phyloP scores from a whole-genome alignment of 2,888 invertebrate species.

The Amiota minor region DNA sequence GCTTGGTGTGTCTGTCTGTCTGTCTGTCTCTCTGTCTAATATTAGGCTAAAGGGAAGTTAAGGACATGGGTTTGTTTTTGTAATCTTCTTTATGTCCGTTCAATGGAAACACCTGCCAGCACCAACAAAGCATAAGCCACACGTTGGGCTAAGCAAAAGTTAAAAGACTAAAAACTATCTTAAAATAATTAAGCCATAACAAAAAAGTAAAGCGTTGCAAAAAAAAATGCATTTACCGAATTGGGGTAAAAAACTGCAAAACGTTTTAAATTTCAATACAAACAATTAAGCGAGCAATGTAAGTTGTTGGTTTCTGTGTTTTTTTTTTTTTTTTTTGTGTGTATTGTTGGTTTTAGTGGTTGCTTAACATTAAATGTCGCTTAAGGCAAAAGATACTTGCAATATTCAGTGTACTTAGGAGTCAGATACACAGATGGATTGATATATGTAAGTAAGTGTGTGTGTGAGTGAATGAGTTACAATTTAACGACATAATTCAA shows the following conservation, averaged over 20 bases:
- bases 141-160: neutral
- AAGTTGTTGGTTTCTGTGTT: neutral
- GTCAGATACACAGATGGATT: neutral
- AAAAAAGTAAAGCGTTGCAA: neutral
- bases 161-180: neutral
- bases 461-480: conserved; percentile 47
- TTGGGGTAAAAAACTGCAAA: neutral
- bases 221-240: neutral
- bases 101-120: conserved; percentile 20
- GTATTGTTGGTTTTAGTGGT: neutral
- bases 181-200: conserved; percentile 18
- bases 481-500: conserved; percentile 66
- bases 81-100: neutral
- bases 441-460: no score
- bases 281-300: conserved; percentile 53
- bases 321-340: no score
- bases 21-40: no score
- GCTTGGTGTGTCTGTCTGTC: neutral
- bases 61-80: no score
- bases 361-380: conserved; percentile 22
- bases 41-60: conserved; percentile 26
- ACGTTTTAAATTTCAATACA: conserved; percentile 38
- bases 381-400: conserved; percentile 4
- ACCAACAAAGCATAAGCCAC: neutral
- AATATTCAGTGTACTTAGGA: neutral